Base-by-base conservation (phyloP, 1,140 invertebrate species). In the Stegodyphus dumicola region DNA sequence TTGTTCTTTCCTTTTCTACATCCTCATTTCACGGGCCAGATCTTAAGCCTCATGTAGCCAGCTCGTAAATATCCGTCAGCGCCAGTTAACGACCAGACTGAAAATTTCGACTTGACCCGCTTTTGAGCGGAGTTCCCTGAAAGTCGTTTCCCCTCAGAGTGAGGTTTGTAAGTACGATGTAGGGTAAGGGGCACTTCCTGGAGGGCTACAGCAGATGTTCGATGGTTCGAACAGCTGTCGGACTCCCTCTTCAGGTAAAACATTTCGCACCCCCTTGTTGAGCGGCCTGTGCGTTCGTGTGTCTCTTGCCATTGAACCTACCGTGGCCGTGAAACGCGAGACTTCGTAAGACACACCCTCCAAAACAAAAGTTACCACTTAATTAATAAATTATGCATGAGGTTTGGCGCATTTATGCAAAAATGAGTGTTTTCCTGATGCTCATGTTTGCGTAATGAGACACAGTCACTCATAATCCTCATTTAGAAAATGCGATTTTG, bases 221-320 rank as follows among this genome's bases (percentile, higher is more conserved):
- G 66, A 67, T 67, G 66, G 66, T 7, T 7, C n/a, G 17, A 67
- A 67, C 66, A 67, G 66, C 66, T 67, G 66, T 67, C 33, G 60
- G n/a, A 64, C 60, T 13, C 60, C 60, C 15, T 6, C 66, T 17
- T 67, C 66, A 67, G 66, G 66, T 67, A 67, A 9, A 67, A 67
- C 7, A 15, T 67, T 18, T 17, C 56, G 56, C 15, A 10, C 56
- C 15, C 10, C 56, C 56, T 15, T 15, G 10, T 15, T 60, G 56
- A 60, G 56, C 66, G 6, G 9, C 15, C n/a, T 17, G n/a, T 9
- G n/a, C 15, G 9, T 60, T 60, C 15, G 56, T 10, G 15, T 67
- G 66, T n/a, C 17, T 33, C 33, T 33, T 33, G 33, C 33, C 33
- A 33, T 33, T 33, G 33, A 33, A 33, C 33, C 33, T 33, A 1